Evolutionary conservation across 2,888 invertebrate species (phyloP), one percentile per base, ranked within the genome.

Genomic region (Lydus trimaculatus): DNA sequence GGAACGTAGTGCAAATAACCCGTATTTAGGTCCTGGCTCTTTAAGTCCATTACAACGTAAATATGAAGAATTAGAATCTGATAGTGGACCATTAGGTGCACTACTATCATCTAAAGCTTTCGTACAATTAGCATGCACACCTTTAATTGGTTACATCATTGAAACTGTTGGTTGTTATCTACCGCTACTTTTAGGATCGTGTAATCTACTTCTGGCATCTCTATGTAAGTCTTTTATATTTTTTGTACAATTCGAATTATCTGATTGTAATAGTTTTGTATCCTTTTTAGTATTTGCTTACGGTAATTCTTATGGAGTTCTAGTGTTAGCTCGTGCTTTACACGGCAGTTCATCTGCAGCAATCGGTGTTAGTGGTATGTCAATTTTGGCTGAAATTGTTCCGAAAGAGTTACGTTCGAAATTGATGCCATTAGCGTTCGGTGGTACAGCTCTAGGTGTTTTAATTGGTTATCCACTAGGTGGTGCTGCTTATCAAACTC

Each of bases 271-370:
- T 36, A 1, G 36, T 36, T 36, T 11, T 4, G 13, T 39, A 5
- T 43, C n/a, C 13, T 85, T 25, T 81, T 25, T 81, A 95, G 94
- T 93, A 70, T 95, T 93, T 84, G 92, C 93, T 2, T 89, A 92
- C 75, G 93, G 93, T 1, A 89, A 91, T 79, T 89, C 90, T 2
- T 94, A 92, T 82, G 85, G 87, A 66, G 84, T 90, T 4, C 85
- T 95, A 71, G 88, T 95, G 73, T 78, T 92, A 61, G 95, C 94
- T 0, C 86, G 95, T 70, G 91, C 92, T 62, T 84, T 94, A 17
- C 95, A 95, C 81, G 95, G 95, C 0, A 86, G 94, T 64, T 93
- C 93, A 11, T 95, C 95, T 1, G 91, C 94, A 0, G 92, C 93
- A 74, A 90, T 93, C 67, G 90, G 91, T 20, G 92, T 95, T 7